Evolutionary conservation across 2,888 invertebrate genomes (phyloP).

Genomic region (Ennomos fuscantarius): DNA sequence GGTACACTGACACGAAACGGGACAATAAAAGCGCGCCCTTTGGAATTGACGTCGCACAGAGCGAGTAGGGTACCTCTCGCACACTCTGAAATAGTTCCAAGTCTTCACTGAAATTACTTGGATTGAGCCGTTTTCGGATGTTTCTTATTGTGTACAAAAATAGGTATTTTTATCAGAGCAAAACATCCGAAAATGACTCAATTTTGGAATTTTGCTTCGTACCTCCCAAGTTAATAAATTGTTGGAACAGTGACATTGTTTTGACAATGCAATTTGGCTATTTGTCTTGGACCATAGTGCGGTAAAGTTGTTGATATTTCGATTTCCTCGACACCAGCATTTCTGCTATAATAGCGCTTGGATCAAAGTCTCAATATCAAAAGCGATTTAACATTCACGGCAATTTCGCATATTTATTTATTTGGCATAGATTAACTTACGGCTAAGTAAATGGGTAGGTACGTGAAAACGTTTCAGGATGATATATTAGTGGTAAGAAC

Average conservation of each 20-base stretch:
- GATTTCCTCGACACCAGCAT: too few relatives aligned
- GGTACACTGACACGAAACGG: slow-evolving; percentile 68
- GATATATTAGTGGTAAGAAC: slow-evolving; percentile 2
- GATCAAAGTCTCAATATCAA: too few relatives aligned
- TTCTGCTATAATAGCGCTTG: too few relatives aligned
- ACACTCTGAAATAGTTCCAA: slow-evolving; percentile 31
- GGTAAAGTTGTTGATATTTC: too few relatives aligned
- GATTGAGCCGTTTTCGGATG: slow-evolving; percentile 50
- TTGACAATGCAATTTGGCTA: too few relatives aligned
- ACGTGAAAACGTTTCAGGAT: background rate
- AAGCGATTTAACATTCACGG: too few relatives aligned
- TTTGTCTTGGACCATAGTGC: too few relatives aligned
- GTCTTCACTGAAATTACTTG: slow-evolving; percentile 5
- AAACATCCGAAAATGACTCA: slow-evolving; percentile 52
- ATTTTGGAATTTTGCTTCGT: slow-evolving; percentile 16
- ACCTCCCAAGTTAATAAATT: background rate
- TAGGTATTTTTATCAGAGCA: slow-evolving; percentile 56
- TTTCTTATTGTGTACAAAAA: slow-evolving; percentile 61
- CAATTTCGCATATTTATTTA: too few relatives aligned
- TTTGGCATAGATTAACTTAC: too few relatives aligned
- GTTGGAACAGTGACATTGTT: background rate
- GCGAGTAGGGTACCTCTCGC: slow-evolving; percentile 59
- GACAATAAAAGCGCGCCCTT: slow-evolving; percentile 72
- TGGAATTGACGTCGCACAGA: slow-evolving; percentile 74
- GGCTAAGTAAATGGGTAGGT: too few relatives aligned